Base-by-base conservation (phyloP, 2,797 vertebrate genomes). In the Sebastes diploproa region DNA sequence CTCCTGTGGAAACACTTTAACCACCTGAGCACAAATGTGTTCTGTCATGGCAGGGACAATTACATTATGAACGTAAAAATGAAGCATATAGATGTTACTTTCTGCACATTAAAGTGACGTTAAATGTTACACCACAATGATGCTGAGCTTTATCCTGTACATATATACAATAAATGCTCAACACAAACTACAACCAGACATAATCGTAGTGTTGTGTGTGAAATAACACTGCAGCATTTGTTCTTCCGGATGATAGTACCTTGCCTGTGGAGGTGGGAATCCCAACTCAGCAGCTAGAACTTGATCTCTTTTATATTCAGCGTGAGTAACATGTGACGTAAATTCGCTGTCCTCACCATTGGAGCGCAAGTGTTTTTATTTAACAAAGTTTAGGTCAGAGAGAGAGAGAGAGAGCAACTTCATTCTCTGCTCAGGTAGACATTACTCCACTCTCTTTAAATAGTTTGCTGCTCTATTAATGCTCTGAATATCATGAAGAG, bases 281-380 rank as follows among this genome's bases (percentile, higher is more conserved):
- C n/a, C 10, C 18, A 3, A n/a, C 66, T 78, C 54, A 69, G 56
- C 56, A 50, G 12, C 8, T 30, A 1, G 6, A 55, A 12, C 32
- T 16, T n/a, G 6, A 42, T 11, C 14, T 32, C 32, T 76, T 86
- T 75, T 88, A 83, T 86, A 1, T n/a, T 65, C 50, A 54, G 5
- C 3, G 7, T 29, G 50, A 63, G 23, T 22, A 32, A 38, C 30
- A 60, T 55, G 7, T 64, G 38, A 60, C 18, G 7, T 72, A 3
- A n/a, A 9, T 27, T 46, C 20, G n/a, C 25, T 22, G 27, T 23
- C 70, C 63, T 32, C 32, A 5, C 16, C 13, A 4, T 2, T 18
- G 3, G 13, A 20, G 11, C 8, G n/a, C 22, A 4, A 13, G 29
- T 3, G 13, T 23, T 56, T 46, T 23, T n/a, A 67, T 34, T 12